These are phyloP conservation scores for Helicoverpa assulta DNA, from an alignment of 2,888 invertebrate species.

Conservation along the genomic window DNA sequence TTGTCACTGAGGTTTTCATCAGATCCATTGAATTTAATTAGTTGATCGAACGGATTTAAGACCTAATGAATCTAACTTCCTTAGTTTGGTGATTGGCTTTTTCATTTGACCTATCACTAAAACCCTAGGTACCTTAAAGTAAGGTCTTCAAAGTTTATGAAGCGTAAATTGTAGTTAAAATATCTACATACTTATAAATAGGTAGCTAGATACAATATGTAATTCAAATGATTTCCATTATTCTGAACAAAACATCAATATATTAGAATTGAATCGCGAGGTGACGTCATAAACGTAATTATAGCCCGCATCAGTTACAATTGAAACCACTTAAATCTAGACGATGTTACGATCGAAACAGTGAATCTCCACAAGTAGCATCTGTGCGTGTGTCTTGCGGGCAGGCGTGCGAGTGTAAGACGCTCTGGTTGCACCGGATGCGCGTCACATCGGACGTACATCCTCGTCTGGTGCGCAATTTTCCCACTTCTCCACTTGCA, in stretches of 20 bases:
- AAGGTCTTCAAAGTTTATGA: neutral
- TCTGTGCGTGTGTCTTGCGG: constrained; percentile 43
- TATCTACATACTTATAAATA: neutral
- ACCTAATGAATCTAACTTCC: neutral
- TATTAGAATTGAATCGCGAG: constrained; percentile 45
- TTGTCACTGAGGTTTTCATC: no score
- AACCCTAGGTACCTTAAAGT: neutral
- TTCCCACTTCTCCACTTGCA: constrained; percentile 78
- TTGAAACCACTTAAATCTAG: constrained; percentile 63
- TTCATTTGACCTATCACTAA: neutral
- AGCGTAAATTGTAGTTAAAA: neutral
- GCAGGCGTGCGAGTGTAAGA: constrained; percentile 45
- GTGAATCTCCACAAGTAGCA: constrained; percentile 56
- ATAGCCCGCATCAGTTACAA: constrained; percentile 61
- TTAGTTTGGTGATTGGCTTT: neutral
- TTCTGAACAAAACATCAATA: constrained; percentile 36
- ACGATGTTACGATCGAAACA: constrained; percentile 51
- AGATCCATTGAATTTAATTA: neutral
- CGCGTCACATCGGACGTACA: constrained; percentile 86
- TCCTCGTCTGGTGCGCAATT: constrained; percentile 83
- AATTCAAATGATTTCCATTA: constrained; percentile 32
- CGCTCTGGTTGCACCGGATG: constrained; percentile 74
- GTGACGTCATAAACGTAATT: constrained; percentile 51
- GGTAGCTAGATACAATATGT: constrained; percentile 2
- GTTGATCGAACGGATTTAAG: neutral